A percentile compares a stretch with the other conserved stretches of the same genome.
phyloP scores from a whole-genome alignment of 2,888 invertebrate genomes.

The Smittia aterrima region DNA sequence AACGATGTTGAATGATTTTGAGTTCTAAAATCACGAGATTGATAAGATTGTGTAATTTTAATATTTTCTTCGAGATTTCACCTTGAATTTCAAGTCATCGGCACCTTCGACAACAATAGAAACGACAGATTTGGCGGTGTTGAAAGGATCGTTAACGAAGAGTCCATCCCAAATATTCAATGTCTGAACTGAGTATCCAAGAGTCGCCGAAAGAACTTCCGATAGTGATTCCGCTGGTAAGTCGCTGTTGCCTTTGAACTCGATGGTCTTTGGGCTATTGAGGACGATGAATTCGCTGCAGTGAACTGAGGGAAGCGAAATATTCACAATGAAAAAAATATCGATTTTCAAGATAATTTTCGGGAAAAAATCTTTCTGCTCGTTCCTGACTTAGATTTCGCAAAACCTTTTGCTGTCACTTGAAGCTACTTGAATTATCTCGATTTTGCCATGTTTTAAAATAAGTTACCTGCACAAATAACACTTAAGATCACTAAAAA shows the following conservation, averaged over 20 bases:
- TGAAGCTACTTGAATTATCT: neutral
- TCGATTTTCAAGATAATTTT: neutral
- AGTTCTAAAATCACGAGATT: conserved; percentile 51
- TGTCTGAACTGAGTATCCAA: conserved; percentile 72
- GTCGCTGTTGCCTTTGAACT: conserved; percentile 65
- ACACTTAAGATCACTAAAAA: neutral
- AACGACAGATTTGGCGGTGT: conserved; percentile 69
- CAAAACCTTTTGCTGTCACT: neutral
- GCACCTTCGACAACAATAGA: conserved; percentile 70
- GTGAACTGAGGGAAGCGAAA: conserved; percentile 51
- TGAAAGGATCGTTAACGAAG: conserved; percentile 67
- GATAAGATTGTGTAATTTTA: neutral
- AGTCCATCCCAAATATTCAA: conserved; percentile 69
- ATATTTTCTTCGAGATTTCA: neutral
- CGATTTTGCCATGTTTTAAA: neutral
- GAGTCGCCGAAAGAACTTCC: conserved; percentile 68
- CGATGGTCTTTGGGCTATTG: conserved; percentile 65
- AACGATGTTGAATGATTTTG: conserved; percentile 61
- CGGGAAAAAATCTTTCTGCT: neutral
- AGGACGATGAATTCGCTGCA: conserved; percentile 68
- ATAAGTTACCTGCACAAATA: neutral
- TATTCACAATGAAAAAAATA: neutral
- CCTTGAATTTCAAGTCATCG: conserved; percentile 48
- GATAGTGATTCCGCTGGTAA: conserved; percentile 62
- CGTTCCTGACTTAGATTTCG: neutral